A percentile compares a stretch with the other conserved stretches of the same genome.
These are phyloP conservation scores for Archilochus colubris DNA, from an alignment of 2,113 vertebrate genomes.

Conservation along the genomic window DNA sequence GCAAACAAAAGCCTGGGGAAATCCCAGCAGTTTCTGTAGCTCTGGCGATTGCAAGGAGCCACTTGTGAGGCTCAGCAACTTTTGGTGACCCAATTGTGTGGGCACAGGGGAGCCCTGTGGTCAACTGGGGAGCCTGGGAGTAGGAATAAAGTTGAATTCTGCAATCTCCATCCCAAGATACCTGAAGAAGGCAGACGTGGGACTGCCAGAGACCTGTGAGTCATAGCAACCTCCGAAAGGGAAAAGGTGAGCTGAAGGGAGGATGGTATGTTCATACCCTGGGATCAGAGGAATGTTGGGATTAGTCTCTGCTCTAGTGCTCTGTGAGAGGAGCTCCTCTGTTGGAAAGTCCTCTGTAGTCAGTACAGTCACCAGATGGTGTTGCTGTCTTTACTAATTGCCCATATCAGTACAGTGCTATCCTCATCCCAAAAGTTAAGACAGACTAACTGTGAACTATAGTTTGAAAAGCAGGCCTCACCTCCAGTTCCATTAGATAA, in stretches of 20 bases:
- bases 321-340: not conserved
- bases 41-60: not conserved
- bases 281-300: not conserved
- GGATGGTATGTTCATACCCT: not conserved
- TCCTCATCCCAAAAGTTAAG: not conserved
- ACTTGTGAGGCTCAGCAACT: not conserved
- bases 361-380: not conserved
- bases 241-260: slow-evolving; percentile 9
- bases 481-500: not conserved
- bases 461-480: not conserved
- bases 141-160: not conserved
- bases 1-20: not conserved
- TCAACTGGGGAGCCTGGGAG: not conserved
- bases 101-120: rapidly evolving
- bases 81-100: not conserved
- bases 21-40: not conserved
- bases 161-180: not conserved
- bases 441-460: not conserved
- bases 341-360: not conserved
- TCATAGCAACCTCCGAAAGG: not conserved
- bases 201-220: not conserved
- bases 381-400: not conserved
- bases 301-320: not conserved
- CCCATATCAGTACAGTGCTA: not conserved
- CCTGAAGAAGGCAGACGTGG: not conserved